These are phyloP conservation scores for Limnephilus lunatus DNA, from an alignment of 2,888 invertebrate species.

Conservation along the genomic window DNA sequence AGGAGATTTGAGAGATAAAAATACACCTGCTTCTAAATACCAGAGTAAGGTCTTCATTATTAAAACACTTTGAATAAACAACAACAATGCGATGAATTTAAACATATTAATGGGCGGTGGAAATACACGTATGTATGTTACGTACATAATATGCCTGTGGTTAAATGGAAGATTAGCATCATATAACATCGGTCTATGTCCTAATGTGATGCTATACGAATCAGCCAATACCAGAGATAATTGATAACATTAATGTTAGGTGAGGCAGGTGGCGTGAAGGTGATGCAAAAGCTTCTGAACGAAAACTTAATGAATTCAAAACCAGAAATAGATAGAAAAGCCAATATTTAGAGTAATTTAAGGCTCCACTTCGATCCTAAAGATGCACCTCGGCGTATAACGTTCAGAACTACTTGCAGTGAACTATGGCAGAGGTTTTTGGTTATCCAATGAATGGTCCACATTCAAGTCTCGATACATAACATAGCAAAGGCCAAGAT, in stretches of 20 bases:
- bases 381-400: no score
- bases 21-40: constrained; percentile 27
- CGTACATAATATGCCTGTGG: not conserved
- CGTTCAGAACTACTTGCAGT: no score
- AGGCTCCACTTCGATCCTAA: no score
- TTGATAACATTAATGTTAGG: not conserved
- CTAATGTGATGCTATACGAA: not conserved
- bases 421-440: no score
- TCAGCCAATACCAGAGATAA: not conserved
- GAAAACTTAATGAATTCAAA: not conserved
- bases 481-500: no score
- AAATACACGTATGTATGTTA: not conserved
- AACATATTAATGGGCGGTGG: constrained; percentile 6
- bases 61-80: constrained; percentile 16
- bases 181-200: not conserved
- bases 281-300: not conserved
- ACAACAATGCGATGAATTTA: constrained; percentile 24
- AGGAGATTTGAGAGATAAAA: not conserved
- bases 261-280: not conserved
- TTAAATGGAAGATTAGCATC: not conserved
- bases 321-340: not conserved
- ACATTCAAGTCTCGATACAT: no score
- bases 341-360: no score
- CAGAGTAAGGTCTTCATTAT: constrained; percentile 21
- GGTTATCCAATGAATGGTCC: no score